Evolutionary conservation across 35 echinoderm and acorn worm genomes (phyloP).

Genomic region (Ptychodera flava): DNA sequence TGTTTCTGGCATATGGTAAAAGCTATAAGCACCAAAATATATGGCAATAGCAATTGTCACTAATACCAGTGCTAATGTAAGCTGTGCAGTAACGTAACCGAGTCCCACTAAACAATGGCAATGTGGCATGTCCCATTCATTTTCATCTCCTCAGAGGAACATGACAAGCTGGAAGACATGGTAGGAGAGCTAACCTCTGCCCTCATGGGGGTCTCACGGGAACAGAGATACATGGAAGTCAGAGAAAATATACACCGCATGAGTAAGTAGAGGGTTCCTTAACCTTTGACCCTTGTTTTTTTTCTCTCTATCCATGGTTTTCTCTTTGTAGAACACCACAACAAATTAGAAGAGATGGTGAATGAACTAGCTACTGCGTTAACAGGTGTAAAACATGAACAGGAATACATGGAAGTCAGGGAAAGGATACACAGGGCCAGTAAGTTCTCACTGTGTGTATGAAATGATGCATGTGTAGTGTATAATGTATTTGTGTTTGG

Average conservation of each 20-base stretch:
- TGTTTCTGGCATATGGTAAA: no score
- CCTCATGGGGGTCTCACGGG: constrained; percentile 76
- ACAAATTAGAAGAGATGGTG: constrained; percentile 88
- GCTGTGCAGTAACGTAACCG: no score
- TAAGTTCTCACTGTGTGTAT: constrained; percentile 35
- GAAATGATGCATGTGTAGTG: no score
- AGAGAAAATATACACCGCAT: constrained; percentile 41
- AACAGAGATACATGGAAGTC: constrained; percentile 89
- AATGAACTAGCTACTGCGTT: constrained; percentile 84
- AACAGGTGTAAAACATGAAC: constrained; percentile 81
- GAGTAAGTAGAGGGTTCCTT: not conserved
- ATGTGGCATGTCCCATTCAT: not conserved
- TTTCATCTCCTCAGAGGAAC: constrained; percentile 53
- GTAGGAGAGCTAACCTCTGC: constrained; percentile 73
- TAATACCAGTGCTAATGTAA: no score
- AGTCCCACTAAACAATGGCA: not conserved
- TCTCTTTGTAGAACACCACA: constrained; percentile 67
- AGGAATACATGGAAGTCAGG: constrained; percentile 94
- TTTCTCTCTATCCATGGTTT: not conserved
- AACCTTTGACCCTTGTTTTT: not conserved
- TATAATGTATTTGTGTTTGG: no score
- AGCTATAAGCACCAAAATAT: no score
- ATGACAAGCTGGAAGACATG: constrained; percentile 90
- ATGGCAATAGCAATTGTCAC: no score
- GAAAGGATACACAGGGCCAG: constrained; percentile 94